Percentiles rank a stretch among this genome's conserved stretches.
Evolutionary conservation across 1,140 invertebrate species (phyloP).

Genomic region (Orius insidiosus): DNA sequence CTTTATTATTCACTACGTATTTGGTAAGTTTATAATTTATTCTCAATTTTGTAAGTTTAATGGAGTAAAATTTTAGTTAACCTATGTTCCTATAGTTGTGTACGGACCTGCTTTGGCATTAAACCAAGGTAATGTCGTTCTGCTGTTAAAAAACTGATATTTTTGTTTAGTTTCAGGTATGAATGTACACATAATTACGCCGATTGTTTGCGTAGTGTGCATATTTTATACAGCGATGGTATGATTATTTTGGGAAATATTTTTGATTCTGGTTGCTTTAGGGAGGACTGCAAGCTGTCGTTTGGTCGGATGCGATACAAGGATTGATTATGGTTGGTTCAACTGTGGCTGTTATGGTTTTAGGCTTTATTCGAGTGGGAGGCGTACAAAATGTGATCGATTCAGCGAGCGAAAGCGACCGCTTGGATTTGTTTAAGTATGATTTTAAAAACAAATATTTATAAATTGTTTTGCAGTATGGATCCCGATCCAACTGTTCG

Average conservation of each 20-base stretch:
- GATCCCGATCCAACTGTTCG: neutral
- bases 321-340: conserved; percentile 58
- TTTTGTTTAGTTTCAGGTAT: conserved; percentile 23
- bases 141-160: neutral
- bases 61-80: too few species aligned
- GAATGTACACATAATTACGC: conserved; percentile 13
- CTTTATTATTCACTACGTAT: neutral
- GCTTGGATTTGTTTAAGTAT: conserved; percentile 54
- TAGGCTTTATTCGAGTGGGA: conserved; percentile 47
- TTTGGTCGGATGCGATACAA: conserved; percentile 74
- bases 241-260: neutral
- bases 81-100: conserved; percentile 75
- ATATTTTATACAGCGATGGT: conserved; percentile 7
- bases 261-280: conserved; percentile 19
- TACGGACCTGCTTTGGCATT: conserved; percentile 78
- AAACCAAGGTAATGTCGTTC: conserved; percentile 52
- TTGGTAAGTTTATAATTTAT: conserved; percentile 28
- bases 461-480: too few species aligned
- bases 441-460: too few species aligned
- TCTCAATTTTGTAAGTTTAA: too few species aligned
- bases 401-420: conserved; percentile 32
- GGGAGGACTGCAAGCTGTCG: conserved; percentile 59
- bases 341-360: conserved; percentile 43
- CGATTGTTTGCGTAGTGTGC: conserved; percentile 14
- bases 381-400: conserved; percentile 37